Base-by-base conservation (phyloP, 2,888 invertebrate genomes). In the Eupithecia inturbata region DNA sequence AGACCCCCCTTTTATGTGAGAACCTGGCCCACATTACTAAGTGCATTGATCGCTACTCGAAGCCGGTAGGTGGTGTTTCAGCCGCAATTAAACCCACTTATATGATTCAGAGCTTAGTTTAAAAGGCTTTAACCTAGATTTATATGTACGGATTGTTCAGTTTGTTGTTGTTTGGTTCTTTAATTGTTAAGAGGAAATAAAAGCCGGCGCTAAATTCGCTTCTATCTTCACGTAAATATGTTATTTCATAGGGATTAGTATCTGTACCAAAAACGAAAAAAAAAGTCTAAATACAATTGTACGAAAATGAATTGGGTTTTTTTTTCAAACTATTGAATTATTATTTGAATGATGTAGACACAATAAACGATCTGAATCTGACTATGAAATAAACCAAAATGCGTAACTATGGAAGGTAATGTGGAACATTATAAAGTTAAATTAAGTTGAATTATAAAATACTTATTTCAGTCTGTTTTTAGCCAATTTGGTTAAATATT, bases 41-140 rank as follows among this genome's bases (percentile, higher is more conserved):
- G 69, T 72, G 75, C 75, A 72, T 63, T 63, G 53, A 72, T 70
- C 75, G 75, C 70, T 72, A 70, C 64, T 19, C 16, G 31, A 62
- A 62, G 62, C 31, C 16, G 28, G 28, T 7, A 62, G 36, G 49
- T 53, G 22, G n/a, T 53, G 49, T 45, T 45, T 7, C 6, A 45
- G 70, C 53, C 49, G 64, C 45, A 68, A 66, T 69, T 60, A 74
- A 28, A 26, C 66, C 28, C 2, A 45, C 10, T 53, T 3, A 10
- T 53, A 53, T 62, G 7, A 62, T 26, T 39, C 28, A 28, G n/a
- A 70, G 70, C 63, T 62, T 63, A 33, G 31, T 62, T 31, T 31
- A 5, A 3, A 60, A 62, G 31, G 62, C 62, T 62, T 9, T 19
- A 28, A 19, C 57, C 26, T 57, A 19, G 3, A 19, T 62, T 62